These are phyloP conservation scores for Nannospalax galili DNA, from an alignment of 2,113 vertebrate species.

Conservation along the genomic window DNA sequence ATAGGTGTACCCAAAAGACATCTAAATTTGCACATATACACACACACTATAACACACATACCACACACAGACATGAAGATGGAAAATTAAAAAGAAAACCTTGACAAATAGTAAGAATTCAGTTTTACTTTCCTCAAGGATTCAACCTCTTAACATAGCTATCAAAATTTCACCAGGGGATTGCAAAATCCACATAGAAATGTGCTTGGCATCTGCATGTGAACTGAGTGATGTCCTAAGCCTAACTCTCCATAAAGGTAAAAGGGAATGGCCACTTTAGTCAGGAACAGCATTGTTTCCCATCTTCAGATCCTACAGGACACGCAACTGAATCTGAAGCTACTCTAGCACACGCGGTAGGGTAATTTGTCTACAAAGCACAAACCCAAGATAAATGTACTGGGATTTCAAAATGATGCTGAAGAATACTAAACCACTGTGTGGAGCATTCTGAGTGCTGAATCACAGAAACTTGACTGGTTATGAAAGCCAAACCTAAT, in stretches of 20 bases:
- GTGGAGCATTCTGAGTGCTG: neutral
- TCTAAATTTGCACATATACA: neutral
- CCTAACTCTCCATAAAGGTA: neutral
- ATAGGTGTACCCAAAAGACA: neutral
- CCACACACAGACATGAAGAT: neutral
- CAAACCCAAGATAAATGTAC: neutral
- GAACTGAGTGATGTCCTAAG: fast-evolving
- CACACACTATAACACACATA: neutral
- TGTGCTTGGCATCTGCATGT: neutral
- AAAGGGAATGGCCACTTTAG: neutral
- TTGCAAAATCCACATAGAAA: neutral
- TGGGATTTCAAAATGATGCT: neutral
- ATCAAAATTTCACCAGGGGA: neutral
- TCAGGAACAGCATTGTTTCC: neutral
- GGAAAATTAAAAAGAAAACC: neutral
- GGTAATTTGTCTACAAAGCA: neutral
- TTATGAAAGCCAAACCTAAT: neutral
- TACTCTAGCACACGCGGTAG: neutral
- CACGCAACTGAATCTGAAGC: neutral
- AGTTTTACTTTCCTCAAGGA: neutral
- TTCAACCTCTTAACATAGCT: no score
- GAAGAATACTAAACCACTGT: neutral
- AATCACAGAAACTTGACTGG: neutral
- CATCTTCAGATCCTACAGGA: fast-evolving
- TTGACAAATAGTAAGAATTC: neutral